Evolutionary conservation across 2,888 invertebrate species (phyloP).

Genomic region (Trichogramma dendrolimi): DNA sequence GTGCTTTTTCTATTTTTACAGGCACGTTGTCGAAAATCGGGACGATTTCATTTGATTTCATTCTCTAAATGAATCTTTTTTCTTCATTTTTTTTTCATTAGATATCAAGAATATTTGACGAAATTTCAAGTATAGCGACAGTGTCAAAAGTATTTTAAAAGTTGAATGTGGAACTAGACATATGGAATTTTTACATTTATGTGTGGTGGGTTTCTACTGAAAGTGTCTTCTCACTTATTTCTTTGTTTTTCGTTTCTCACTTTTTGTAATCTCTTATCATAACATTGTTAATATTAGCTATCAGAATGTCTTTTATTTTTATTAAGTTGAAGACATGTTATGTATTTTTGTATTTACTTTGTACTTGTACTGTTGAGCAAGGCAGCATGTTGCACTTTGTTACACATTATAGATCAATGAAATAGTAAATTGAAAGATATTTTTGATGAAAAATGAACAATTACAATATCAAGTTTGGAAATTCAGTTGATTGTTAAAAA

Average conservation of each 20-base stretch:
- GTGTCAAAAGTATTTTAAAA: no score
- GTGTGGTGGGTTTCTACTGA: not conserved
- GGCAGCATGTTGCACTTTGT: slow-evolving; percentile 54
- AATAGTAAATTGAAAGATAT: slow-evolving; percentile 27
- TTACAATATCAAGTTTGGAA: no score
- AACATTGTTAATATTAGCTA: slow-evolving; percentile 48
- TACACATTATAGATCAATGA: slow-evolving; percentile 40
- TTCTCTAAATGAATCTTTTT: not conserved
- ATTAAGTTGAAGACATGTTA: slow-evolving; percentile 51
- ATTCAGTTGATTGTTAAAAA: no score
- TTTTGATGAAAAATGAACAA: not conserved
- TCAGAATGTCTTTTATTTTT: slow-evolving; percentile 46
- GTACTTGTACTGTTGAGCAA: slow-evolving; percentile 54
- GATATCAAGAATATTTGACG: not conserved
- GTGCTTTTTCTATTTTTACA: not conserved
- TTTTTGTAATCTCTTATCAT: slow-evolving; percentile 28
- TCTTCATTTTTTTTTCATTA: not conserved
- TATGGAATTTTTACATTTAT: no score
- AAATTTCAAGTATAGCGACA: no score
- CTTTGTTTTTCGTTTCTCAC: slow-evolving; percentile 20
- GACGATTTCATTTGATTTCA: no score
- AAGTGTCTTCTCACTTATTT: slow-evolving; percentile 18
- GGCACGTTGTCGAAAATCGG: no score
- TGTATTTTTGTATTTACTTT: slow-evolving; percentile 53
- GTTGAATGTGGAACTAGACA: no score